A percentile compares a stretch with the other conserved stretches of the same genome.
Conservation (phyloP, 2,113 vertebrate genomes). For the Poeciliopsis prolifica region DNA sequence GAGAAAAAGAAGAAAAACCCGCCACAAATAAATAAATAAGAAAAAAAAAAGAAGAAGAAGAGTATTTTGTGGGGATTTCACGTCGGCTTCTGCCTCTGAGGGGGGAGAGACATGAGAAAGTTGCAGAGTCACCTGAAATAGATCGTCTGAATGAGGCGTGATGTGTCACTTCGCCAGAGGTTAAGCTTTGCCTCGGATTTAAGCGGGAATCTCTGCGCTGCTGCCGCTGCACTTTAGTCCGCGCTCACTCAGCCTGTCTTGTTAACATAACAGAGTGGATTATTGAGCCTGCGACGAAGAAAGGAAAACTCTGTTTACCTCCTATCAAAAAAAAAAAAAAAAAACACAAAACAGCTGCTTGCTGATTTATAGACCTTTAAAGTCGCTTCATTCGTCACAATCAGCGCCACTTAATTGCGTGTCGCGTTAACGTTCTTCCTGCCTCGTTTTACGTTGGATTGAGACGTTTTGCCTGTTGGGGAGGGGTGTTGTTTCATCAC, state of each 20-base stretch:
- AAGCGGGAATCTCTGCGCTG: slow-evolving; percentile 31
- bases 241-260: slow-evolving; percentile 60
- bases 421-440: slow-evolving; percentile 29
- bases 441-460: slow-evolving; percentile 43
- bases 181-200: slow-evolving; percentile 55
- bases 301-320: slow-evolving; percentile 52
- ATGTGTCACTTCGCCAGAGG: slow-evolving; percentile 61
- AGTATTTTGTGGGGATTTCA: slow-evolving; percentile 2
- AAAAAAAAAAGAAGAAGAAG: too few relatives aligned
- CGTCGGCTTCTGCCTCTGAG: slow-evolving; percentile 11
- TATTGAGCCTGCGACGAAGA: slow-evolving; percentile 54
- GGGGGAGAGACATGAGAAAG: slow-evolving; percentile 30
- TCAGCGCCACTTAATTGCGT: slow-evolving; percentile 55
- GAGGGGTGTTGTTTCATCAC: slow-evolving; percentile 43
- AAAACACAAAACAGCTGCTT: slow-evolving; percentile 36
- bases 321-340: slow-evolving; percentile 37
- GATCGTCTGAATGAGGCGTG: slow-evolving; percentile 53
- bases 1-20: background rate
- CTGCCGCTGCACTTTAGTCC: slow-evolving; percentile 52
- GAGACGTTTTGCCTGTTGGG: slow-evolving; percentile 15
- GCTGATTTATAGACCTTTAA: slow-evolving; percentile 64
- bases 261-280: slow-evolving; percentile 69
- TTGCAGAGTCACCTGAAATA: slow-evolving; percentile 57
- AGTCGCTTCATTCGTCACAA: slow-evolving; percentile 66
- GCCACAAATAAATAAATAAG: background rate